Evolutionary conservation across 2,113 vertebrate genomes (phyloP), one percentile per base, ranked within the genome.

Genomic region (Crotalus helleri): DNA sequence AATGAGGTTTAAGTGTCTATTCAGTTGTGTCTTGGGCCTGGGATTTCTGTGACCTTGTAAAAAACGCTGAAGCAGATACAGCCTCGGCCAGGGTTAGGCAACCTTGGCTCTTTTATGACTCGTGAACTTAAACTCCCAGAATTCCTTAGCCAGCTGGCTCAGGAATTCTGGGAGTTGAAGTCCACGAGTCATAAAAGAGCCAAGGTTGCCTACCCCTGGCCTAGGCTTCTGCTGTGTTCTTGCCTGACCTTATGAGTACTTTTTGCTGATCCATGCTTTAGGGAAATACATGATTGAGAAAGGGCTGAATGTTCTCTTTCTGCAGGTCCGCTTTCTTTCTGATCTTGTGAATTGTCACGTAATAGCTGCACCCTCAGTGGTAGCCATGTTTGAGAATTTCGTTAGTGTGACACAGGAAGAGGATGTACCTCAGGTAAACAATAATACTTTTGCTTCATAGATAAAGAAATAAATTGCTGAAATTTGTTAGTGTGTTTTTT

Each of bases 381-480:
- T 99, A 94, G 99, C 99, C 94, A 99, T 99, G 99, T 99, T 99
- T 97, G 99, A 99, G 96, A 99, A 99, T 96, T 99, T 99, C 95
- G 97, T 99, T 95, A 98, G 98, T 87, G 99, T 99, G 94, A 99
- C 98, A 92, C 99, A 99, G 93, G 99, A 99, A 96, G 99, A 99
- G 91, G 99, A 99, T 0, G 98, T 99, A 8, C 99, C 99, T 64
- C 99, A 99, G 98, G 99, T 99, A 97, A 97, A 96, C 44, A 94
- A 44, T 55, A 93, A 91, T 33, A 94, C 53, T 5, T 2, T 90
- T 91, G 44, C 8, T 9, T 89, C 88, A 26, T 85, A 19, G 26
- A 12, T 93, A 33, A 17, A 81, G 74, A 81, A 81, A 39, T 39
- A 81, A 81, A 19, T 39, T 19, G 69, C 69, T 81, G 69, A 81